Evolutionary conservation across 2,113 vertebrate species (phyloP), one percentile per base, ranked within the genome.

Genomic region (Anoplopoma fimbria): DNA sequence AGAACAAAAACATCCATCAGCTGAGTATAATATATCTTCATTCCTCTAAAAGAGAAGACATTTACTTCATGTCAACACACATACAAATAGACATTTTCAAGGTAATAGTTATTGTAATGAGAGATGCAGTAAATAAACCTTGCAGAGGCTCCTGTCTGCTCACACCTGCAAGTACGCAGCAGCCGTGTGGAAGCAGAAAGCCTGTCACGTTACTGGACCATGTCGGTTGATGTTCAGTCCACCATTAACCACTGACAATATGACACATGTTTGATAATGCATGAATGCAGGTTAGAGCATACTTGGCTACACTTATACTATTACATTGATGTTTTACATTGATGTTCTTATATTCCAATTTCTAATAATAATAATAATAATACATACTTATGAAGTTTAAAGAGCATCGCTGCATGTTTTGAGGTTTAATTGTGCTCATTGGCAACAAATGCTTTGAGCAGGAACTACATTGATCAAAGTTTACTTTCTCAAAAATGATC

Each of bases 191-290:
- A 12, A n/a, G 67, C 21, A 23, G 9, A 42, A 45, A 17, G 33
- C 12, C 23, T 14, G 25, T 61, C 73, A 53, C 33, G 9, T 65
- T 17, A 65, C 45, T 51, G n/a, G 58, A 53, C 25, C 77, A 79
- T 9, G 33, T 60, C 51, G 1, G 23, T 51, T 19, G 4, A 9
- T 6, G 1, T 19, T 33, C 15, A 53, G 23, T 36, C 34, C 34
- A 36, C n/a, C n/a, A n/a, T n/a, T 55, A 10, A 25, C 40, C 45
- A 49, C 42, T 4, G 21, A 53, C 68, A n/a, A 7, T 2, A 17
- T 9, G 12, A 17, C 40, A 29, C 25, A 29, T 9, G 13, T 15
- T 57, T 27, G 55, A 7, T n/a, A 53, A 25, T n/a, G n/a, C n/a
- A n/a, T n/a, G n/a, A n/a, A n/a, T n/a, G n/a, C n/a, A n/a, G n/a